Evolutionary conservation across 2,888 invertebrate species (phyloP), one percentile per base, ranked within the genome.

Genomic region (Autographa pulchrina): DNA sequence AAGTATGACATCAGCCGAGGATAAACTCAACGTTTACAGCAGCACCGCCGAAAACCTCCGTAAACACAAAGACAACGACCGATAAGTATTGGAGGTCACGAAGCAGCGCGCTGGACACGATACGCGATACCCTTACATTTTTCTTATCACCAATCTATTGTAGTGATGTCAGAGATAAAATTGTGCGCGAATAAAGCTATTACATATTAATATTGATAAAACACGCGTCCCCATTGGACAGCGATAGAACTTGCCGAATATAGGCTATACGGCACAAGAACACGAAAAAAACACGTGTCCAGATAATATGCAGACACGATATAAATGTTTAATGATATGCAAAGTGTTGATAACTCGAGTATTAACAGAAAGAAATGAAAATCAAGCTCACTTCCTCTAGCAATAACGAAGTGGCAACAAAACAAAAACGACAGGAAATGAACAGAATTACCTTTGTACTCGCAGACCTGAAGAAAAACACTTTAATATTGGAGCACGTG

Each of bases 11-110:
- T 78, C 72, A 79, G 58, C n/a, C 32, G 61, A 77, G 60, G 58
- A 62, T 70, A 72, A 71, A 72, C 66, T 54, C 69, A 60, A 74
- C 74, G 72, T 54, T 79, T 61, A 74, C 72, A 76, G 66, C 54
- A 48, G 71, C 63, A 63, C 80, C 70, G 75, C 81, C 69, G 82
- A 91, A 92, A 92, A 85, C 86, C 90, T 93, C 90, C 90, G 87
- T 85, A 88, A 91, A 91, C 88, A 90, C 69, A 81, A 83, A 87
- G 92, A 89, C 93, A 91, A 92, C 89, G 93, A 92, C 93, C 93
- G 94, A 94, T 94, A 91, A 89, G 85, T 85, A 82, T 89, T 91
- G 87, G 91, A 93, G 91, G 91, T 90, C 89, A 85, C 84, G 78
- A 61, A 72, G 64, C 75, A 66, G 80, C 80, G 75, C 72, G 76